Percentiles rank a stretch among this genome's conserved stretches.
Conservation (phyloP, 2,113 vertebrate genomes). For the Steatornis caripensis region DNA sequence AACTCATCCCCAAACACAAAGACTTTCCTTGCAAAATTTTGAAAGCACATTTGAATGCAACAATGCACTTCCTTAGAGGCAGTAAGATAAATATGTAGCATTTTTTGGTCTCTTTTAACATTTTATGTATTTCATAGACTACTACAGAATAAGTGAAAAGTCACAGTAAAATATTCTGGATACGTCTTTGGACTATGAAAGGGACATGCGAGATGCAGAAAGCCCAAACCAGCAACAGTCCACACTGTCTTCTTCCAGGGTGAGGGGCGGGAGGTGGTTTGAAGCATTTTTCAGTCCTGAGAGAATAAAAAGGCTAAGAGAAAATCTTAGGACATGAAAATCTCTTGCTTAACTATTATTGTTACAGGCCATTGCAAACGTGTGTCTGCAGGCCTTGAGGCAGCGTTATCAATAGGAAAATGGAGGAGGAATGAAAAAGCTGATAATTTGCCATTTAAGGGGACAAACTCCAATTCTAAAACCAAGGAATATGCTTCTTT, state of each 20-base stretch:
- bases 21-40: not conserved
- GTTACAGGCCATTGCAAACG: not conserved
- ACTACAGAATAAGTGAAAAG: not conserved
- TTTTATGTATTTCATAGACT: not conserved
- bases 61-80: not conserved
- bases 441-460: not conserved
- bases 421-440: not conserved
- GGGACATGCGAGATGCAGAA: not conserved
- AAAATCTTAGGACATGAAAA: not conserved
- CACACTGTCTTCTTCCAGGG: not conserved
- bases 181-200: not conserved
- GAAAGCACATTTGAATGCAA: not conserved
- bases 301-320: not conserved
- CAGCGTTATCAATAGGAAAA: not conserved
- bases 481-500: not conserved
- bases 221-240: not conserved
- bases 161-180: not conserved
- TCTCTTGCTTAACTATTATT: not conserved
- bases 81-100: not conserved
- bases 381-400: not conserved
- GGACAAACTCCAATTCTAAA: not conserved
- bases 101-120: not conserved
- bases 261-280: fast-evolving
- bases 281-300: not conserved
- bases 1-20: not conserved